Evolutionary conservation across 2,888 invertebrate genomes (phyloP).

Genomic region (Caenorhabditis afra): DNA sequence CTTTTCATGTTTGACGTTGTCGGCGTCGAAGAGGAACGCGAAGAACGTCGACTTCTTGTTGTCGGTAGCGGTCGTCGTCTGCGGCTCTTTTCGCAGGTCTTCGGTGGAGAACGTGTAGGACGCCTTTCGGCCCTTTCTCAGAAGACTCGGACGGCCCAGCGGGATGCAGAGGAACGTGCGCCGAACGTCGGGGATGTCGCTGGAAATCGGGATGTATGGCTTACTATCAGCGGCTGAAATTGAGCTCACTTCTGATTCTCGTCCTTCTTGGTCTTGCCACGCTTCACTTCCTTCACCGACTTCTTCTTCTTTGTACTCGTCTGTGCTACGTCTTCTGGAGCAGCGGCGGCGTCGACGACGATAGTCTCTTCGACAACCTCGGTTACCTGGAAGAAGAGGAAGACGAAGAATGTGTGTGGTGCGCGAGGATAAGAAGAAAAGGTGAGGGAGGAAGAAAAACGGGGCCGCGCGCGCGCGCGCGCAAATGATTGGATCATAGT

Average conservation of each 20-base stretch:
- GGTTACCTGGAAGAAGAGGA: constrained; percentile 33
- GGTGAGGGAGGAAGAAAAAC: constrained; percentile 6
- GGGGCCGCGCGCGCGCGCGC: constrained; percentile 18
- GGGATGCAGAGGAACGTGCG: constrained; percentile 46
- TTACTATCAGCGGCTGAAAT: background rate
- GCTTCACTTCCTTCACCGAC: constrained; percentile 55
- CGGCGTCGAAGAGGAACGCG: constrained; percentile 20
- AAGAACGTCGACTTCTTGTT: constrained; percentile 25
- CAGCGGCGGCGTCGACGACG: constrained; percentile 31
- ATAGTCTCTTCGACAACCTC: constrained; percentile 52
- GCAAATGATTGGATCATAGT: constrained; percentile 52
- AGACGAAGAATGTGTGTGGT: too few relatives aligned
- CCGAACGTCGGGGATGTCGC: constrained; percentile 44
- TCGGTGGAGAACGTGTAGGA: constrained; percentile 60
- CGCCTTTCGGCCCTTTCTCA: constrained; percentile 57
- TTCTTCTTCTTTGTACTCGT: constrained; percentile 28
- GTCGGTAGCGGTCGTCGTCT: background rate
- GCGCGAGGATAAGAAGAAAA: background rate
- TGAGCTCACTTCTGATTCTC: constrained; percentile 57
- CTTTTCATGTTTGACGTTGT: constrained; percentile 55
- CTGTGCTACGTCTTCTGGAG: too few relatives aligned
- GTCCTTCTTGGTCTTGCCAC: constrained; percentile 45
- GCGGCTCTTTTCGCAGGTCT: constrained; percentile 43
- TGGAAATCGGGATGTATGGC: constrained; percentile 14
- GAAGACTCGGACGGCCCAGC: constrained; percentile 41